A percentile compares a stretch with the other conserved stretches of the same genome.
phyloP scores from a whole-genome alignment of 2,797 vertebrate genomes.

The Huso huso region DNA sequence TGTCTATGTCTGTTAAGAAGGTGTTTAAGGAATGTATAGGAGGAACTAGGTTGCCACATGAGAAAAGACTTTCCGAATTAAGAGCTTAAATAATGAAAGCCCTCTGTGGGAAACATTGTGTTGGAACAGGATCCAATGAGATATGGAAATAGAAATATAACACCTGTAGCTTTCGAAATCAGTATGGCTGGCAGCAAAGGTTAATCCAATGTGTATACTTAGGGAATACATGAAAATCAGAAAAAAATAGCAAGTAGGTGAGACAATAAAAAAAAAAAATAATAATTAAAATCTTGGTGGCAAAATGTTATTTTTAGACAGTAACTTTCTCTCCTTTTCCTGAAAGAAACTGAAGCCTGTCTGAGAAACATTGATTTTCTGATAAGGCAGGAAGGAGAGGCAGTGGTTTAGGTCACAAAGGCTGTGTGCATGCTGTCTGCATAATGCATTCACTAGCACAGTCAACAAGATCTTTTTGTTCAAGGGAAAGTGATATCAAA shows the following conservation, averaged over 20 bases:
- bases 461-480: not conserved
- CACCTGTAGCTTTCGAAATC: too few species aligned
- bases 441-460: not conserved
- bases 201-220: not conserved
- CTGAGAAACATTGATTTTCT: not conserved
- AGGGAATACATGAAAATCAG: not conserved
- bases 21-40: too few species aligned
- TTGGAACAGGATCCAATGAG: too few species aligned
- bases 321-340: not conserved
- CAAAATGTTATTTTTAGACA: conserved; percentile 9
- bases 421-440: not conserved
- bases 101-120: too few species aligned
- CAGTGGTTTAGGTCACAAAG: conserved; percentile 1
- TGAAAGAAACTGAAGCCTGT: conserved; percentile 8
- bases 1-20: too few species aligned
- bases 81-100: too few species aligned
- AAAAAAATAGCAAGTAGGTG: not conserved
- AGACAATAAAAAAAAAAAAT: not conserved
- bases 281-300: too few species aligned
- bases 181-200: not conserved
- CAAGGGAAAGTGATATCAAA: not conserved
- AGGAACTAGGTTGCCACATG: too few species aligned
- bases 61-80: too few species aligned
- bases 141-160: too few species aligned
- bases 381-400: not conserved